Evolutionary conservation across 2,797 vertebrate genomes (phyloP), one percentile per base, ranked within the genome.

Genomic region (Lutjanus argentimaculatus): DNA sequence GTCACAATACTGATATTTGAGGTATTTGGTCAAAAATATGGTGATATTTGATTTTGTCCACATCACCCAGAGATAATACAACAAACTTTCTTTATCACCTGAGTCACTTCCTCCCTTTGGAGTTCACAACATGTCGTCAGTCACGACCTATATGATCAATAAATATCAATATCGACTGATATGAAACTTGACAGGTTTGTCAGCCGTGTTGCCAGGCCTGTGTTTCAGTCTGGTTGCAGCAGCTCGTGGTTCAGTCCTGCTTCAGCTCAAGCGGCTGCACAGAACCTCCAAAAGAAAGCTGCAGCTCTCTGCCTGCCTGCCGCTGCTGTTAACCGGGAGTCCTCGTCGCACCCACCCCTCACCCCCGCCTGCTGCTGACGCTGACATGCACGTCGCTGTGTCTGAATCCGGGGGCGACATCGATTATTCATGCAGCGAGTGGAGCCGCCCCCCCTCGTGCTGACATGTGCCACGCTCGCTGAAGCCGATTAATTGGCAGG

Each of bases 341-440:
- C 77, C 79, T 70, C 67, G 6, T 63, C 14, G 5, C 68, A 15
- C 14, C 30, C 30, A 36, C 52, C 61, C 46, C 42, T 63, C 62
- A 11, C 51, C 58, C 49, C 30, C 43, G 68, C 62, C 10, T 55
- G 19, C 73, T 63, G 74, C 70, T 73, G 72, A 76, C 63, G 21
- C 77, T 91, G 90, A 92, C 91, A 90, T 83, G 91, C 69, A 57
- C 57, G 87, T 64, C 76, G 75, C 84, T 79, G 75, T 90, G 86
- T 90, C 83, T 75, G 94, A 93, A 88, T 93, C 91, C 88, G 87
- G 94, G 93, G 90, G 82, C 82, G 52, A 82, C 93, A 97, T 98
- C 88, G 96, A 98, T 97, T 97, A 96, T 97, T 96, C 93, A 95
- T 96, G 95, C 92, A 87, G 94, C 85, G 92, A 88, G 92, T 76